phyloP scores from a whole-genome alignment of 2,113 vertebrate genomes.

The Camelus bactrianus region DNA sequence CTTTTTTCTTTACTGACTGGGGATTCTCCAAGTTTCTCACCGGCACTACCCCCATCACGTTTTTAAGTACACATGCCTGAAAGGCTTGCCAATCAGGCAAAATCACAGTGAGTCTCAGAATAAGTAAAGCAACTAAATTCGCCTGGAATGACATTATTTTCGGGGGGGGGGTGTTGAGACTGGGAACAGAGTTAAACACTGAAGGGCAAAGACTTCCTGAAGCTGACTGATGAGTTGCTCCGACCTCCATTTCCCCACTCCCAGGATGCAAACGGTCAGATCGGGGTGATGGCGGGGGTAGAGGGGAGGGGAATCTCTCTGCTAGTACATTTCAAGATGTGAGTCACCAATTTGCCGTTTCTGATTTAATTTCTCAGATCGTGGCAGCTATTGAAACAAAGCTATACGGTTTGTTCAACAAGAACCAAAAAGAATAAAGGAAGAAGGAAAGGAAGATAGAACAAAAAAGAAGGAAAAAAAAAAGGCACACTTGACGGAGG shows the following conservation, averaged over 20 bases:
- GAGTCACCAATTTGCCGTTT: conserved; percentile 66
- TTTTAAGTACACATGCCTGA: not conserved
- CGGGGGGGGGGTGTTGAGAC: not conserved
- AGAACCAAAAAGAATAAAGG: not conserved
- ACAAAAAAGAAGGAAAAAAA: not conserved
- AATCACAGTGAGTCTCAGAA: not conserved
- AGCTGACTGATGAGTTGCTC: not conserved
- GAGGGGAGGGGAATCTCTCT: conserved; percentile 25
- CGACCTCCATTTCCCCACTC: accelerated
- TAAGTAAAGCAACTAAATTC: not conserved
- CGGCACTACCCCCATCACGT: not conserved
- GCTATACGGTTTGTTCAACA: conserved; percentile 25
- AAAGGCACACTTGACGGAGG: not conserved
- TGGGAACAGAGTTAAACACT: not conserved
- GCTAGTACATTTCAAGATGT: conserved; percentile 68
- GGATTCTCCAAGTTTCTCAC: not conserved
- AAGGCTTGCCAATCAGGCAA: not conserved
- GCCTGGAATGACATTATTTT: not conserved
- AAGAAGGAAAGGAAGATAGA: not conserved
- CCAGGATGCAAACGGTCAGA: not conserved
- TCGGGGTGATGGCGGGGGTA: not conserved
- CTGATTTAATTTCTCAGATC: conserved; percentile 68
- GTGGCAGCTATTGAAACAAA: conserved; percentile 69
- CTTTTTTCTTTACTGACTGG: not conserved
- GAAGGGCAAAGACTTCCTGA: not conserved